Evolutionary conservation across 1,140 invertebrate species (phyloP), one percentile per base, ranked within the genome.

Genomic region (Nebria ingens): DNA sequence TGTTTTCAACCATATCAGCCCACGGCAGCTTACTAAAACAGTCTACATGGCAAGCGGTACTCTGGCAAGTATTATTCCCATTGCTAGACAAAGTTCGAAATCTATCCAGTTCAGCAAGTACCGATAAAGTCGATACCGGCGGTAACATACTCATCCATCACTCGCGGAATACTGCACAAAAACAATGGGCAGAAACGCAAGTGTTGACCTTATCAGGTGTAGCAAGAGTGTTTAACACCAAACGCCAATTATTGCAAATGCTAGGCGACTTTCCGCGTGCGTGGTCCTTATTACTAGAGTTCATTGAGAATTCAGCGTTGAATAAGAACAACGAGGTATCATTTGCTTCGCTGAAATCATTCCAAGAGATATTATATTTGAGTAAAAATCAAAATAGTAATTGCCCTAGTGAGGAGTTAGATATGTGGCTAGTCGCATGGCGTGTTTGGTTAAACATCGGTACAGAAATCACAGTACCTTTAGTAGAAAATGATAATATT

Each of bases 101-200:
- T 59, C 78, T 93, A 22, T 97, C 93, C 11, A 91, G 86, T 65
- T 87, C 86, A 42, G 96, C 96, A 1, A 97, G 94, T 58, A 93
- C 83, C 56, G 91, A 95, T 67, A 94, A 95, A 73, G 91, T 95
- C 21, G 89, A 95, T 65, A 85, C 87, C 1, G 88, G 88, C 49
- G 90, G 89, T 42, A 95, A 95, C 66, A 95, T 99, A 61, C 76
- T 99, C 0, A 97, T 99, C 62, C 97, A 99, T 73, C 97, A 99
- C 72, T 96, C 94, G 0, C 79, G 97, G 60, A 98, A 99, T 71
- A 99, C 97, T 0, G 94, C 95, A 15, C 93, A 97, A 68, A 99
- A 99, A 66, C 97, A 99, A 69, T 99, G 97, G 97, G 93, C 95
- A 4, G 97, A 99, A 73, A 99, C 97, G 2, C 62, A 78, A 74